Base-by-base conservation (phyloP, 2,888 invertebrate species). In the Eupithecia subumbrata region DNA sequence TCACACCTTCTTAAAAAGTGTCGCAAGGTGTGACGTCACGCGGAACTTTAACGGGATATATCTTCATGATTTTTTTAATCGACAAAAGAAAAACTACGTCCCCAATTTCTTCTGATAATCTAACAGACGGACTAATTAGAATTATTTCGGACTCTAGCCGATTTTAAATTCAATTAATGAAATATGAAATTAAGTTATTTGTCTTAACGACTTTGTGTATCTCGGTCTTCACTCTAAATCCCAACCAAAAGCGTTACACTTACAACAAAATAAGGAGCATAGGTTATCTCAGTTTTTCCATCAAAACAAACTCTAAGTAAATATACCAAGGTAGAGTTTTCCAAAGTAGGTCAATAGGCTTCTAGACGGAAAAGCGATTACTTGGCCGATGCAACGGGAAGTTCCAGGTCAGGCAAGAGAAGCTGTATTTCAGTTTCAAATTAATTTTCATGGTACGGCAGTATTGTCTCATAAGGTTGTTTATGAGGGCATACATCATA, bases 261-360 rank as follows among this genome's bases (percentile, higher is more conserved):
- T 60, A 12, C 11, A 22, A 0, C 9, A 56, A 60, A 64, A 64
- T 9, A 64, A 2, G 8, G 0, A 30, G 30, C 16, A 30, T 18
- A 34, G 14, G 30, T 25, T 9, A 0, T 63, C 16, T 8, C 9
- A 34, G 18, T 18, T 64, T 34, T 64, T 34, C 8, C 16, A 9
- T 34, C 18, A 34, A 18, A 34, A 34, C 3, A 64, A 34, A 64
- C 34, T 64, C 18, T 64, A 34, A 64, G 34, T 34, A 45, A 64
- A 64, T 34, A 45, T 11, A 70, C 9, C n/a, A 22, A 18, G 60
- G 40, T 40, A 70, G 66, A 83, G 77, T 78, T 76, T 74, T 68
- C 67, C 64, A 77, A 88, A 88, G 81, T 87, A 80, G 89, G 89
- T 87, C 87, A 86, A 85, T 80, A 83, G 82, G 82, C 83, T 83